phyloP scores from a whole-genome alignment of 1,140 invertebrate genomes.

The Uloborus diversus region DNA sequence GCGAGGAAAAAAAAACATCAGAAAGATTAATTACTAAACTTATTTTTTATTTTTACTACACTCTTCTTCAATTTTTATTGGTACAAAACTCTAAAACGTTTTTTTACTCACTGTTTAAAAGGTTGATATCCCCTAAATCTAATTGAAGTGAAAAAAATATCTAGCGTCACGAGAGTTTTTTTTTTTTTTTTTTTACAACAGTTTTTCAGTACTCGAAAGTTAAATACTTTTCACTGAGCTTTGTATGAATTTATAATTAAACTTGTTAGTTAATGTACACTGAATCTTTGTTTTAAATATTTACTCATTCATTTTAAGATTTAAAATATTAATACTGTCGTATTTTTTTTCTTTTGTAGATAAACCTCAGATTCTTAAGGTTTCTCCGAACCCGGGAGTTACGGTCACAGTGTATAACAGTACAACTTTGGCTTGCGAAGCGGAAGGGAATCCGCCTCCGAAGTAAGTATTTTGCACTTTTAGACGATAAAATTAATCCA shows the following conservation, averaged over 20 bases:
- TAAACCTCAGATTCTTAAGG: slow-evolving; percentile 51
- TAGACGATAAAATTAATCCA: neutral
- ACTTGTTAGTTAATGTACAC: too few species aligned
- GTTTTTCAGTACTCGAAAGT: neutral
- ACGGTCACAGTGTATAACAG: slow-evolving; percentile 41
- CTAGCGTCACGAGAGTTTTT: neutral
- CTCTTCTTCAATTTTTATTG: slow-evolving; percentile 34
- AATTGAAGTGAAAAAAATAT: too few species aligned
- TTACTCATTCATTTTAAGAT: too few species aligned
- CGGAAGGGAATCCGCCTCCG: slow-evolving; percentile 55
- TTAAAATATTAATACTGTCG: too few species aligned
- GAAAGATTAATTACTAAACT: slow-evolving; percentile 46
- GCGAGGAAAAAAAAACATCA: slow-evolving; percentile 11
- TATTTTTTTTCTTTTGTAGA: slow-evolving; percentile 5
- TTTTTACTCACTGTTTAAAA: neutral
- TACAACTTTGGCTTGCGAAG: slow-evolving; percentile 45
- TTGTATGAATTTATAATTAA: too few species aligned
- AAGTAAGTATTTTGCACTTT: slow-evolving; percentile 47
- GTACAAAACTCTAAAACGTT: slow-evolving; percentile 18
- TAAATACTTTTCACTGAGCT: too few species aligned
- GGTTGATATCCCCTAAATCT: too few species aligned
- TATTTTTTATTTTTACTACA: neutral
- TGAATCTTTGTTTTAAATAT: too few species aligned
- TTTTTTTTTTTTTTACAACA: neutral
- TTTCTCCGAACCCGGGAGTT: slow-evolving; percentile 21